Evolutionary conservation across 1,140 invertebrate species (phyloP).

Genomic region (Drosophila kikkawai): DNA sequence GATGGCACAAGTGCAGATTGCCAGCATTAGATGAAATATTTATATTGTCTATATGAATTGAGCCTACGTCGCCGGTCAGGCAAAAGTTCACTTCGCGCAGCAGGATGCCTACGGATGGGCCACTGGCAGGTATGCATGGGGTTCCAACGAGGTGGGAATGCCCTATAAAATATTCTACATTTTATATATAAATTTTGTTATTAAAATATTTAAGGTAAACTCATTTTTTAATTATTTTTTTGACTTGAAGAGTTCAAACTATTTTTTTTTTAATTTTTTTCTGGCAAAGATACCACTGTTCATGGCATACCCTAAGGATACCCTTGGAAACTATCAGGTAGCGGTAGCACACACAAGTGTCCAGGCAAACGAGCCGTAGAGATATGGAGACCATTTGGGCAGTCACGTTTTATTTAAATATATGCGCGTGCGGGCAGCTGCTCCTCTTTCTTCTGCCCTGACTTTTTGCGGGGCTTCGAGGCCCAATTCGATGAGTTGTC

Average conservation of each 20-base stretch:
- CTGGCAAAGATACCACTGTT: not conserved
- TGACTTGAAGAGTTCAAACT: not conserved
- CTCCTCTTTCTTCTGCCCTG: conserved; percentile 33
- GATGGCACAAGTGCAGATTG: conserved; percentile 84
- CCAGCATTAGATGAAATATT: conserved; percentile 84
- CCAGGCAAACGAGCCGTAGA: conserved; percentile 65
- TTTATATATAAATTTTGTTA: not conserved
- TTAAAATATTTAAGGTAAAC: fast-evolving
- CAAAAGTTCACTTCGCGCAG: conserved; percentile 76
- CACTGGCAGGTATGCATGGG: not conserved
- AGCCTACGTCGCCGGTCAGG: conserved; percentile 58
- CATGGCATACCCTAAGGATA: conserved; percentile 6
- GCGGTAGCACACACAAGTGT: conserved; percentile 79
- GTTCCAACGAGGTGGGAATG: not conserved
- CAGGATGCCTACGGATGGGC: conserved; percentile 54
- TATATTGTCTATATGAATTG: conserved; percentile 84
- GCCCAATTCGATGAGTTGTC: conserved; percentile 60
- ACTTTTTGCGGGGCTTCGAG: conserved; percentile 10
- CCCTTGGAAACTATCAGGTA: conserved; percentile 66
- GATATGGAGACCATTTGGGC: conserved; percentile 79
- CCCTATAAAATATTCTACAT: not conserved
- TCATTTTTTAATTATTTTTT: not conserved
- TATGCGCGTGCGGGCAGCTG: conserved; percentile 82
- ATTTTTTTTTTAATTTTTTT: not conserved
- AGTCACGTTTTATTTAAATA: conserved; percentile 85